Evolutionary conservation across 2,113 vertebrate species (phyloP), one percentile per base, ranked within the genome.

Genomic region (Arvicanthis niloticus): DNA sequence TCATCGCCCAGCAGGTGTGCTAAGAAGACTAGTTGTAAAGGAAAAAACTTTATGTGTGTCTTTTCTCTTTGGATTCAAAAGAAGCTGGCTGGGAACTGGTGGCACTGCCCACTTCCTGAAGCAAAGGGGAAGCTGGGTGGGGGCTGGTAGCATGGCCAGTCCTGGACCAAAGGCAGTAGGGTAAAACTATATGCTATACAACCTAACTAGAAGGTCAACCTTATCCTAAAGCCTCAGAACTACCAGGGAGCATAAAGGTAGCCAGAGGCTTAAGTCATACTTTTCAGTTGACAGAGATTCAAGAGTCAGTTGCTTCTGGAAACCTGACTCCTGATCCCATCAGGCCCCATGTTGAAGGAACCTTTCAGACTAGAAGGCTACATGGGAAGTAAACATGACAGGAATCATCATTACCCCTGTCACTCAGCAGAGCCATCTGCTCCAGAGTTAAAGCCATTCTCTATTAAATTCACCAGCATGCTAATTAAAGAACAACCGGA

Each of bases 351-450:
- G 97, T 91, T 26, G 29, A 77, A 68, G 91, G 51, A 87, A 90
- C 88, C 89, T 97, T 97, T 96, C 73, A 5, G 67, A 34, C 91
- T 93, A 19, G 96, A 95, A 75, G 95, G 67, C 89, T 96, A 85
- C 82, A 73, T 73, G 96, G 67, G 91, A 97, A 97, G 93, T 80
- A 98, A 98, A 97, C 93, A 95, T 93, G 97, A 95, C 95, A 97
- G 97, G 97, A 96, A 98, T 96, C 97, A 91, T 96, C 97, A 95
- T 97, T 98, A 97, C 72, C 90, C 96, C 95, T 97, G 97, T 98
- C 97, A 97, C 93, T 98, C 96, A 95, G 84, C 96, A 98, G 89
- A 94, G 68, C 98, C 98, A 98, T 98, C 98, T 98, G 98, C 96
- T 96, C 93, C 75, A 88, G 93, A 88, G 97, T 97, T 96, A 94